Base-by-base conservation (phyloP, 2,797 vertebrate species). In the Phalloptychus januarius region DNA sequence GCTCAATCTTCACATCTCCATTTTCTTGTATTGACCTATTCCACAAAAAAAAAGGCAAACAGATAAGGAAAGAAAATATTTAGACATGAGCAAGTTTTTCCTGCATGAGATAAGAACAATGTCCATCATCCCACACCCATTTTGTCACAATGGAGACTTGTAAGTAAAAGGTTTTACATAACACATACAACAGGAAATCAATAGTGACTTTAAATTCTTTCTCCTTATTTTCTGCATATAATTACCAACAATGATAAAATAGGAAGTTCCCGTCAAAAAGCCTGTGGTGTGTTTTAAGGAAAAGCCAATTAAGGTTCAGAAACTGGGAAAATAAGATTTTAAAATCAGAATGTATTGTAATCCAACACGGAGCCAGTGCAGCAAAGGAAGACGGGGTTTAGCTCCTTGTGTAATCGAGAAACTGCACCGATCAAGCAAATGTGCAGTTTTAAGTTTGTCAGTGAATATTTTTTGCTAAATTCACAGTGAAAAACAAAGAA, bases 21-120 rank as follows among this genome's bases (percentile, higher is more conserved):
- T 96, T 96, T 90, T 99, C 98, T 92, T 99, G 98, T 89, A 99
- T 95, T 87, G 97, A 97, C 94, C 98, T 99, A 76, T 20, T 56
- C 80, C 18, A 7, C 5, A 75, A n/a, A 71, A 13, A 71, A 46
- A 79, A 48, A 67, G 18, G 86, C 16, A 79, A 74, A 54, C 10
- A 58, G 46, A 36, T 71, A 52, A 44, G 5, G 11, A 45, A 46
- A 45, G 40, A 33, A 42, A 48, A 50, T 11, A 40, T 25, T 40
- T 11, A 67, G 36, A 40, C 36, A 38, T 38, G 20, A 25, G 36
- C 36, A 23, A 38, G 33, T 65, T 20, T 65, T 23, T 65, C 36
- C 63, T 5, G 11, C 5, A 13, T 6, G 11, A 50, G 38, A 45
- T 42, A 42, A 78, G n/a, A 38, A 42, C 54, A 31, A 65, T 73